phyloP scores from a whole-genome alignment of 2,888 invertebrate genomes.

The Harmothoe impar region DNA sequence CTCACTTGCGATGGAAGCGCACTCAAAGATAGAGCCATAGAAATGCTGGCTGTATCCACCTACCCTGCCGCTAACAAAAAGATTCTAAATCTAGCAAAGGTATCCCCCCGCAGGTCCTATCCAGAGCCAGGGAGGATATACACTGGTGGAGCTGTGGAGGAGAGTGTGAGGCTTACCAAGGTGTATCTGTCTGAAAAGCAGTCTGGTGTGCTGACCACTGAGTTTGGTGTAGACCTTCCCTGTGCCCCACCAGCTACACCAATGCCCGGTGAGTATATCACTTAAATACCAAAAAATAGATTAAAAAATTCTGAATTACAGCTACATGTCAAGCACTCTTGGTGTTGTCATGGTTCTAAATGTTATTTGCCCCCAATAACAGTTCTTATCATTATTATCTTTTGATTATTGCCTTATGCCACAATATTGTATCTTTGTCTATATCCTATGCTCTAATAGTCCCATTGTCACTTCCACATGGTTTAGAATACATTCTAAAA shows the following conservation, averaged over 20 bases:
- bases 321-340: too few relatives aligned
- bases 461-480: too few relatives aligned
- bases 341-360: neutral
- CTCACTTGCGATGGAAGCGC: neutral
- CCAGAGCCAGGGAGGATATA: neutral
- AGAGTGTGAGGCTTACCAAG: constrained; percentile 72
- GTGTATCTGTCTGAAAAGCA: constrained; percentile 78
- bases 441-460: too few relatives aligned
- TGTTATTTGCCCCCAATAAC: too few relatives aligned
- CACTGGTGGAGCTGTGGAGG: neutral
- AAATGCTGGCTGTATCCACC: constrained; percentile 2
- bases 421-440: too few relatives aligned
- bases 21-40: neutral
- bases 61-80: constrained; percentile 15
- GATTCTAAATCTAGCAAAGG: neutral
- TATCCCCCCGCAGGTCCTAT: neutral
- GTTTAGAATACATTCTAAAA: too few relatives aligned
- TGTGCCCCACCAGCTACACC: constrained; percentile 80
- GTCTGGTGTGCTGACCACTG: constrained; percentile 73
- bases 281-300: neutral
- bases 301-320: neutral
- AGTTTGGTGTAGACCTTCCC: constrained; percentile 76
- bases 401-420: too few relatives aligned
- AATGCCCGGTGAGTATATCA: constrained; percentile 73
- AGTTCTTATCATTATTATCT: too few relatives aligned